phyloP scores from a whole-genome alignment of 2,113 vertebrate species.

The Heterotilapia buettikoferi region DNA sequence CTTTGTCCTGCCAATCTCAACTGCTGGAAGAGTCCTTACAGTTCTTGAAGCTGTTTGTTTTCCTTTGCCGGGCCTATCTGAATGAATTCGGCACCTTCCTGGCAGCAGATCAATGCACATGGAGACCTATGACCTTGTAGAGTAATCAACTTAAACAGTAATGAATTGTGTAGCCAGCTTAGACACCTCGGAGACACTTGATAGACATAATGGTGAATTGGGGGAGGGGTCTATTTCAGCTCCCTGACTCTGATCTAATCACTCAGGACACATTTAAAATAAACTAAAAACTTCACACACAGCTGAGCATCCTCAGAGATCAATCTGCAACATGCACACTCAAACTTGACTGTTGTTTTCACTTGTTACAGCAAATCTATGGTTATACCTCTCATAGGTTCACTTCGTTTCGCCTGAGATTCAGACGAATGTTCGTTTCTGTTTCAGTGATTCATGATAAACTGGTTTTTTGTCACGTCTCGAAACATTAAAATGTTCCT shows the following conservation, averaged over 20 bases:
- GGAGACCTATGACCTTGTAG: background rate
- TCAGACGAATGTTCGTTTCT: background rate
- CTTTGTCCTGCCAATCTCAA: background rate
- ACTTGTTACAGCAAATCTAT: background rate
- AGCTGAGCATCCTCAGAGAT: background rate
- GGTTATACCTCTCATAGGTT: background rate
- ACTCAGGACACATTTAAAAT: background rate
- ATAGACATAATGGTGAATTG: background rate
- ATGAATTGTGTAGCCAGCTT: background rate
- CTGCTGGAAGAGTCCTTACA: background rate
- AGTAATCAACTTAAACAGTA: background rate
- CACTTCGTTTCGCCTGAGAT: background rate
- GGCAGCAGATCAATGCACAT: background rate
- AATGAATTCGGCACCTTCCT: background rate
- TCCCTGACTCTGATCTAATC: background rate
- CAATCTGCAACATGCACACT: background rate
- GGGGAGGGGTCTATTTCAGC: background rate
- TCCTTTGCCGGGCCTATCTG: background rate
- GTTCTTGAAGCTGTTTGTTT: background rate
- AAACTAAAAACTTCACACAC: background rate
- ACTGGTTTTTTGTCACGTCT: background rate
- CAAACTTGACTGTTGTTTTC: background rate
- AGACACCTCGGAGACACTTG: background rate
- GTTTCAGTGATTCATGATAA: background rate
- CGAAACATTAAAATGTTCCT: fast-evolving